A percentile compares a stretch with the other conserved stretches of the same genome.
These are phyloP conservation scores for Ephestia elutella DNA, from an alignment of 1,140 invertebrate genomes.

Conservation along the genomic window DNA sequence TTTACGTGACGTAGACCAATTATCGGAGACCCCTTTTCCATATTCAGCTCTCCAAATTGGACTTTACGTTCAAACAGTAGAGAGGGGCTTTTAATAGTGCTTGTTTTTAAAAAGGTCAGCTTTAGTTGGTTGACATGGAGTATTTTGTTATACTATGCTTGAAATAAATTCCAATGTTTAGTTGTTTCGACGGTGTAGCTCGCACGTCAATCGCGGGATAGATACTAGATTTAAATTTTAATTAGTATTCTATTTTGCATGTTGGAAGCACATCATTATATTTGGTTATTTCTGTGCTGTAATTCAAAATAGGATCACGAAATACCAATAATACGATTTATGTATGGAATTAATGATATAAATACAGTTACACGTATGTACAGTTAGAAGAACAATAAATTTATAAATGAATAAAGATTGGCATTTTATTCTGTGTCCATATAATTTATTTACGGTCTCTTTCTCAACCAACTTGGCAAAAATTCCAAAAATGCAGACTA, in stretches of 20 bases:
- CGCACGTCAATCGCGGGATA: background rate
- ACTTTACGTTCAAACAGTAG: background rate
- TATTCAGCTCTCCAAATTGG: background rate
- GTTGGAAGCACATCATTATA: background rate
- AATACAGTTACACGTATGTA: too few relatives aligned
- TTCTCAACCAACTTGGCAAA: too few relatives aligned
- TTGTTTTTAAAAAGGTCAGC: background rate
- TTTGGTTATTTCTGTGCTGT: too few relatives aligned
- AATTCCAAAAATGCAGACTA: too few relatives aligned
- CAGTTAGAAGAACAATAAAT: too few relatives aligned
- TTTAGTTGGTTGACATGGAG: background rate
- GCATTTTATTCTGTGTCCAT: too few relatives aligned
- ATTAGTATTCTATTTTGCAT: background rate
- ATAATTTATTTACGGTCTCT: too few relatives aligned
- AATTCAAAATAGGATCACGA: too few relatives aligned
- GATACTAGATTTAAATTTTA: background rate
- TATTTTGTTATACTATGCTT: background rate
- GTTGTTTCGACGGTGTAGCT: background rate
- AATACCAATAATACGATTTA: too few relatives aligned
- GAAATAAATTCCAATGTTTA: background rate
- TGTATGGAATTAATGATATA: too few relatives aligned
- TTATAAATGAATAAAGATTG: too few relatives aligned
- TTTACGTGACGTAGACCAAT: background rate
- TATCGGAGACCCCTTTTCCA: background rate
- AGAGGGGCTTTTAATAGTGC: background rate